Conservation (phyloP, 2,113 vertebrate species). For the Lipotes vexillifer region DNA sequence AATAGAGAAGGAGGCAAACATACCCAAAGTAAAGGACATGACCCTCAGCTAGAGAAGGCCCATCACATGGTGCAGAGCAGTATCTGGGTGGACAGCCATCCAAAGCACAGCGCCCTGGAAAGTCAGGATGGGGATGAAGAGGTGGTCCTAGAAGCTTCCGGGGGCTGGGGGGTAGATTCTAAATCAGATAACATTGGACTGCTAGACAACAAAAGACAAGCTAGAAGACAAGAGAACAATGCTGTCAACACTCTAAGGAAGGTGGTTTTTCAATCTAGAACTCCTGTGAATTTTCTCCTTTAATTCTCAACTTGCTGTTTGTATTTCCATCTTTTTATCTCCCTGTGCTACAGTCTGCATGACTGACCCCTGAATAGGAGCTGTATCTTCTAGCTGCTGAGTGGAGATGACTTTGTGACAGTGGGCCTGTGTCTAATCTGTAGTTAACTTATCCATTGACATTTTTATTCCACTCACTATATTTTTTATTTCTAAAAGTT, state of each 20-base stretch:
- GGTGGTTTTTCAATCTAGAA: not conserved
- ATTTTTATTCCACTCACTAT: not conserved
- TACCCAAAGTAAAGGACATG: not conserved
- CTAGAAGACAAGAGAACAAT: fast-evolving
- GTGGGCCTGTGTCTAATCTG: fast-evolving
- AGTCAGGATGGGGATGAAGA: fast-evolving
- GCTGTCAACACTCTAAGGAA: fast-evolving
- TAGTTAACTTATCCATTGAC: fast-evolving
- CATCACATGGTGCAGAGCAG: fast-evolving
- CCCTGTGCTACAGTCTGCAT: fast-evolving
- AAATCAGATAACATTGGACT: no score
- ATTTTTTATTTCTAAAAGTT: not conserved
- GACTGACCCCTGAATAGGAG: fast-evolving
- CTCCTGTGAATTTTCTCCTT: not conserved
- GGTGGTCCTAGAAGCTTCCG: no score
- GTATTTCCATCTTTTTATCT: not conserved
- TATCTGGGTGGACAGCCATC: fast-evolving
- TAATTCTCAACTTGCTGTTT: not conserved
- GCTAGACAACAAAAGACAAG: not conserved
- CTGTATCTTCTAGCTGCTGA: fast-evolving
- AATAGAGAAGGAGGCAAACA: not conserved
- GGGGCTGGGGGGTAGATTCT: not conserved
- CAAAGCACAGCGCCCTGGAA: fast-evolving
- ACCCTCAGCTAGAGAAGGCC: fast-evolving
- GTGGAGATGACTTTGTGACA: not conserved